Evolutionary conservation across 53 echinoderm and acorn worm species (phyloP), one percentile per base, ranked within the genome.

Genomic region (Temnopleurus reevesii): DNA sequence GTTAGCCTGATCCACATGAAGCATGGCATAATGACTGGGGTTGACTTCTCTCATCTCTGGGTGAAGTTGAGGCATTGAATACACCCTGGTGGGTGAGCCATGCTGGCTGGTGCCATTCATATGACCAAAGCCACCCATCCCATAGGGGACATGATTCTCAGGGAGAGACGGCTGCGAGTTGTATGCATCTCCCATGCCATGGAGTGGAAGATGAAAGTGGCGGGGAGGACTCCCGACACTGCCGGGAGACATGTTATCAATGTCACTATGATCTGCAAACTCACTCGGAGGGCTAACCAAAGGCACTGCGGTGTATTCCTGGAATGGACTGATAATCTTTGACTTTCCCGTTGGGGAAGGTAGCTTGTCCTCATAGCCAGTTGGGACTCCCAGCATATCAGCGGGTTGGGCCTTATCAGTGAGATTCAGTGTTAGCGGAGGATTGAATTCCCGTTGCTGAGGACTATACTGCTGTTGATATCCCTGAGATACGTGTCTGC

Each of bases 261-360:
- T 92, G 81, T 93, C 95, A 77, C 95, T 97, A n/a, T 92, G 93
- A 77, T 97, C 97, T 4, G 97, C 97, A 91, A 97, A 97, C 77
- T 95, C 97, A 90, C 97, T 97, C 1, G 97, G 97, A 41, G 97
- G 97, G 66, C 97, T 92, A 38, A 97, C 87, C 44, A 95, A 65
- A 47, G 96, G 94, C 63, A 94, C 86, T 41, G 92, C 88, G n/a
- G n/a, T n/a, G 41, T 64, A 90, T 49, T 58, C 83, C 47, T 43
- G 90, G 90, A 81, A 81, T 49, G 58, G 81, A 90, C 63, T 90
- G 24, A 65, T 90, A 19, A 29, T 29, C 53, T 34, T 83, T 18
- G 54, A 65, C 51, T 86, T 86, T 29, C 63, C 53, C 6, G 92
- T 56, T 29, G 92, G 82, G 77, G 65, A 34, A 0, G 88, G 88